Evolutionary conservation across 2,888 invertebrate species (phyloP).

Genomic region (Cancer borealis): DNA sequence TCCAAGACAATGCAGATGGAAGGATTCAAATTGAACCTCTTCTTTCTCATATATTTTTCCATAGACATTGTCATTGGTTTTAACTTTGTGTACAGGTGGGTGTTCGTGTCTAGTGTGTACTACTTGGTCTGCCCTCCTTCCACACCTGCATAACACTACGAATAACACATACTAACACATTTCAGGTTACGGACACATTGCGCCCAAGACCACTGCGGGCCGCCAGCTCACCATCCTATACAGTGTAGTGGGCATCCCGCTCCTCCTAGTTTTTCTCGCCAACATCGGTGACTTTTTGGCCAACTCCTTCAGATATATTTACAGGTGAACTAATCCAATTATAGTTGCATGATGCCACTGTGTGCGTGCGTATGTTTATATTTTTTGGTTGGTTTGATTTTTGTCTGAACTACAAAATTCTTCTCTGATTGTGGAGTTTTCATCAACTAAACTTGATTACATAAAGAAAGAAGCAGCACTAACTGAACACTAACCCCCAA

Average conservation of each 20-base stretch:
- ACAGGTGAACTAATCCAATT: constrained; percentile 73
- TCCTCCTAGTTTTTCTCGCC: constrained; percentile 78
- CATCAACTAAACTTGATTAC: too few species aligned
- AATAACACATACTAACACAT: background rate
- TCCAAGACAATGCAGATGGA: background rate
- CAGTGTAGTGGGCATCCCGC: constrained; percentile 78
- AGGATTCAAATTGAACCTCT: too few species aligned
- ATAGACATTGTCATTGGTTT: too few species aligned
- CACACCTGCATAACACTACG: background rate
- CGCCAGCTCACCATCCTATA: constrained; percentile 78
- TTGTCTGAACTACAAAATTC: background rate
- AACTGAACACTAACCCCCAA: background rate
- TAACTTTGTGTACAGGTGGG: background rate
- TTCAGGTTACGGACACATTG: constrained; percentile 79
- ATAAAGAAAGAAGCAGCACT: background rate
- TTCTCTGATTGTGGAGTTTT: too few species aligned
- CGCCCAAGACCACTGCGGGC: constrained; percentile 78
- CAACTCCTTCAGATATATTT: constrained; percentile 76
- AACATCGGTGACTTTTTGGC: constrained; percentile 78
- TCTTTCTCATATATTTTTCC: too few species aligned
- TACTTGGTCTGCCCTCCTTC: background rate
- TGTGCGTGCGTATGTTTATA: constrained; percentile 1
- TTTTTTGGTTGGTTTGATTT: background rate
- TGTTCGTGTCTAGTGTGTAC: background rate
- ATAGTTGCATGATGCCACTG: background rate